Evolutionary conservation across 2,888 invertebrate species (phyloP), one percentile per base, ranked within the genome.

Genomic region (Melitaea athalia): DNA sequence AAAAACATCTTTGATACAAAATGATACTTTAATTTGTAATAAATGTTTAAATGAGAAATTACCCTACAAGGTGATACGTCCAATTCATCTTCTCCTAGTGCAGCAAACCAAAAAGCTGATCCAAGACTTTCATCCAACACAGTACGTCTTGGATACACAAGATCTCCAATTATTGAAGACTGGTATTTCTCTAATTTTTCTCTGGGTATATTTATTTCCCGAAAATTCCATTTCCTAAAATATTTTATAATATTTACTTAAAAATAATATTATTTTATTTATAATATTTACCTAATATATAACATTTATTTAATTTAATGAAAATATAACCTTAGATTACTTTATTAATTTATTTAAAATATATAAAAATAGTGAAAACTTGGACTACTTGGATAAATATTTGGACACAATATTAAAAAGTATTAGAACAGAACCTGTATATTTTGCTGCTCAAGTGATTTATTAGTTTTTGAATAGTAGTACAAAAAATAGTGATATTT

Each of bases 41-140:
- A 45, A 45, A 45, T n/a, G n/a, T n/a, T 49, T 49, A 5, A 49
- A n/a, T 49, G 14, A 49, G n/a, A 53, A 78, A 82, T 85, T 91
- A 95, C 95, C 84, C 96, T 94, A 75, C 95, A 94, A 24, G 95
- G 88, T 49, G 96, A 95, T 67, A 81, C 83, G 72, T 93, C 94
- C 5, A 74, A 64, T 12, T 79, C 76, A 61, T 95, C 96, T 72
- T 89, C 81, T 5, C 96, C 98, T 78, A 96, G 93, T 59, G 98
- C 95, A 33, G 99, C 99, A 94, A 99, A 99, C 99, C 99, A 99
- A 59, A 97, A 91, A n/a, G 97, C 99, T 83, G 97, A 97, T 0
- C 99, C 99, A 63, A 99, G 94, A 81, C 98, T 98, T 86, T 99
- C 99, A 91, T 99, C 99, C 60, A 99, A 88, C 69, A 99, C 95